Evolutionary conservation across 2,797 vertebrate species (phyloP).

Genomic region (Coreius guichenoti): DNA sequence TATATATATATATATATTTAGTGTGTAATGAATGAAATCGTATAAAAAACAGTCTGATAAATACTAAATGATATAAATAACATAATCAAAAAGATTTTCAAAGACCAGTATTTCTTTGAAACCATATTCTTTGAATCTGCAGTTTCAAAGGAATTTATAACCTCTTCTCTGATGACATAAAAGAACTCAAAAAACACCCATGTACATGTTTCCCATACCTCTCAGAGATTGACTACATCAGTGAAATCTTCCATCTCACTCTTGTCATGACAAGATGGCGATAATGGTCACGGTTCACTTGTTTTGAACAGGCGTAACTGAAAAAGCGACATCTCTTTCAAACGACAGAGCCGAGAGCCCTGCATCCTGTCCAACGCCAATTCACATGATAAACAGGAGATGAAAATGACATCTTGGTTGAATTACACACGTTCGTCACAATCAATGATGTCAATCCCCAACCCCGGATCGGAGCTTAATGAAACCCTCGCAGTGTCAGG

Average conservation of each 20-base stretch:
- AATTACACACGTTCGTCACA: constrained; percentile 74
- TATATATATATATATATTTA: not conserved
- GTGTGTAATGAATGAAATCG: not conserved
- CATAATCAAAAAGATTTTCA: not conserved
- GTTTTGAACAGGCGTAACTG: constrained; percentile 50
- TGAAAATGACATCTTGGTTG: constrained; percentile 69
- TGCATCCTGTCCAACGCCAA: constrained; percentile 42
- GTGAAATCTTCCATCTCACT: constrained; percentile 29
- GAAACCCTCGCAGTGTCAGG: constrained; percentile 66
- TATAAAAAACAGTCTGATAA: not conserved
- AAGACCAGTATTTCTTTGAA: not conserved
- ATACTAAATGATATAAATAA: not conserved
- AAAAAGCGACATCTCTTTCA: constrained; percentile 52
- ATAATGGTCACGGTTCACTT: constrained; percentile 43
- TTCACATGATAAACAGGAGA: constrained; percentile 72
- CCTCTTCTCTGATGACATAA: not conserved
- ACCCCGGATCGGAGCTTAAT: constrained; percentile 60
- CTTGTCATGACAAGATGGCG: constrained; percentile 38
- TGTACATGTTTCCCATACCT: not conserved
- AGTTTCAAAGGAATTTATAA: constrained; percentile 4
- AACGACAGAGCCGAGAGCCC: constrained; percentile 17
- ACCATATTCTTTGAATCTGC: not conserved
- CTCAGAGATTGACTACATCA: constrained; percentile 35
- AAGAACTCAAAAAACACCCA: not conserved
- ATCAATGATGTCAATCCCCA: constrained; percentile 74